Percentiles rank a stretch among this genome's conserved stretches.
Conservation (phyloP, 2,113 vertebrate genomes). For the Lota lota region DNA sequence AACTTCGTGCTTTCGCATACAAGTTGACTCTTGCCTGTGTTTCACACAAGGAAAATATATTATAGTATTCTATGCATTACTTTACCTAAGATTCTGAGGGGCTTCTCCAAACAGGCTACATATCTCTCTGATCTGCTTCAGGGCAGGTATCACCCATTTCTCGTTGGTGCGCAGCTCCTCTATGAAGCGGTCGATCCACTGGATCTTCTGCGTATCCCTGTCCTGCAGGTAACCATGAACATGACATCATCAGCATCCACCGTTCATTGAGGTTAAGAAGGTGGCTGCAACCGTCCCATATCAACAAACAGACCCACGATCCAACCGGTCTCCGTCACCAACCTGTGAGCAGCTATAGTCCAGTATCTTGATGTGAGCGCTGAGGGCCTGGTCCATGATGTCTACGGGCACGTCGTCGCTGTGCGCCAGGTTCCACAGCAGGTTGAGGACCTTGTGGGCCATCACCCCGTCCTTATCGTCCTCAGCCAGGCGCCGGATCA, state of each 20-base stretch:
- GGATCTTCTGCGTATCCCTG: conserved; percentile 97
- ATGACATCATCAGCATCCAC: conserved; percentile 4
- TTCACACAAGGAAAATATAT: not conserved
- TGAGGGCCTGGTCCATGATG: conserved; percentile 99
- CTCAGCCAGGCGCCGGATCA: conserved; percentile 95
- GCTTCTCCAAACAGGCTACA: conserved; percentile 99
- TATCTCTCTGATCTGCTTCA: conserved; percentile 99
- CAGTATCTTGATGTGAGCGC: conserved; percentile 98
- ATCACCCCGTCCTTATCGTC: conserved; percentile 99
- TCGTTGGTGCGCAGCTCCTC: conserved; percentile 98
- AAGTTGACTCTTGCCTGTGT: not conserved
- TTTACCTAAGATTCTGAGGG: conserved; percentile 96
- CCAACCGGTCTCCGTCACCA: conserved; percentile 18
- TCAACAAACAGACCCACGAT: not conserved
- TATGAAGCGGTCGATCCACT: conserved; percentile 99
- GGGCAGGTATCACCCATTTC: conserved; percentile 98
- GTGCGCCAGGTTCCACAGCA: conserved; percentile 97
- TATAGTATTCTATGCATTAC: not conserved
- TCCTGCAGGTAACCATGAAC: conserved; percentile 75
- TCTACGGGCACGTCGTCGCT: conserved; percentile 98
- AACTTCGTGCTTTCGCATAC: not conserved
- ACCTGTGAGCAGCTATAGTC: conserved; percentile 99
- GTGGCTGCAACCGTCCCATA: not conserved
- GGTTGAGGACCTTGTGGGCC: conserved; percentile 98
- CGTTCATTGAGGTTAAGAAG: not conserved